A percentile compares a stretch with the other conserved stretches of the same genome.
Conservation (phyloP, 2,888 invertebrate genomes). For the Cheilosia soror region DNA sequence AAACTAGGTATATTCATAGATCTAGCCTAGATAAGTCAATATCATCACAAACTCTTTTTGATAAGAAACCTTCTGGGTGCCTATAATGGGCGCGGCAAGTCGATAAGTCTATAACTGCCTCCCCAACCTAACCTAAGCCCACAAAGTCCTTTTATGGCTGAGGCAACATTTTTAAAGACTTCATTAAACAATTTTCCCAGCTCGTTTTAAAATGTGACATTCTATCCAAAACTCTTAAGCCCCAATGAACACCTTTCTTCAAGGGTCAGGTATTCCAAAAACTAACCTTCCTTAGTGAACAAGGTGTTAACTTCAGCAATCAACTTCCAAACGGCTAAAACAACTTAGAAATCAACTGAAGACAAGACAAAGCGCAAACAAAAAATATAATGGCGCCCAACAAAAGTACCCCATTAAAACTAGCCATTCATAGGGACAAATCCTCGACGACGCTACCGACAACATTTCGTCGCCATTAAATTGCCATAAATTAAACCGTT, state of each 20-base stretch:
- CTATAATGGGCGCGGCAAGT: no score
- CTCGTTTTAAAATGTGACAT: no score
- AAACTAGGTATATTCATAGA: no score
- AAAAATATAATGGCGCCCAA: not conserved
- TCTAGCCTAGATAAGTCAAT: no score
- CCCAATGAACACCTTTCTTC: not conserved
- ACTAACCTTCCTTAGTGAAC: not conserved
- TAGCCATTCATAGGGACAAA: not conserved
- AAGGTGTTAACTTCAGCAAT: not conserved
- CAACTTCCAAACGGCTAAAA: not conserved
- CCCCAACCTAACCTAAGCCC: no score
- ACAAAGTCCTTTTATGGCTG: no score
- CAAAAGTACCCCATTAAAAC: slow-evolving; percentile 32
- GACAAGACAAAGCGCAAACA: not conserved
- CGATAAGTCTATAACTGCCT: no score
- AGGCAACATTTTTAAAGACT: no score
- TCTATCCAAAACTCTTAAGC: no score
- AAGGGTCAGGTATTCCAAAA: not conserved
- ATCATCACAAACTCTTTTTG: no score
- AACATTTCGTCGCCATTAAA: slow-evolving; percentile 62
- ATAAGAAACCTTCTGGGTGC: no score
- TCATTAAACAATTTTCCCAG: no score
- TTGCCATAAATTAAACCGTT: slow-evolving; percentile 58
- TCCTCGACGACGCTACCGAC: not conserved
- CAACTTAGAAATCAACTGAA: not conserved